Evolutionary conservation across 2,113 vertebrate genomes (phyloP), one percentile per base, ranked within the genome.

Genomic region (Addax nasomaculatus): DNA sequence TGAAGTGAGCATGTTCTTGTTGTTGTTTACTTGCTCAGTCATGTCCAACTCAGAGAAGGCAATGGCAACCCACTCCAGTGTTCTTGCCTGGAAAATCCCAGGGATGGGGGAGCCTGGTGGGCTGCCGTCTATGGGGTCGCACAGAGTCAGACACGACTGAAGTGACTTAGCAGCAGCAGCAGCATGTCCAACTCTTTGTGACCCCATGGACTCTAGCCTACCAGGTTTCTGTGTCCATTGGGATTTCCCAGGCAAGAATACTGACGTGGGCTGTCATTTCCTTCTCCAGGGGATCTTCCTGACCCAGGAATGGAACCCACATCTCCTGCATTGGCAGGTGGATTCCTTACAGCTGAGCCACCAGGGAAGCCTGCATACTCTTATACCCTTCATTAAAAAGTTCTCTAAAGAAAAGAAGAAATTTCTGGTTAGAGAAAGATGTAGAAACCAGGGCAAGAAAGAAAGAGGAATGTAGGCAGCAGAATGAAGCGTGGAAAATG

Each of bases 391-490:
- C 62, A 60, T 9, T 73, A 11, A 21, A 79, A 93, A 91, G 15
- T 79, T 60, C n/a, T 91, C 62, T 91, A 93, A 88, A 95, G 60
- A 93, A 17, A 87, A 76, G 10, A 78, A 49, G 17, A 94, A 94
- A 92, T 70, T 84, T 84, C 39, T 91, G 49, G 43, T 88, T 67
- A 90, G 43, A 76, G 64, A 49, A 89, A 85, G 33, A 33, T 80
- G 17, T 79, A 51, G 39, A 27, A 85, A 57, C 15, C 78, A 80
- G 27, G 45, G 17, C 53, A 95, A 81, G 51, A 86, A 85, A 60
- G 19, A 67, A 89, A 93, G 25, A 23, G 78, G 47, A 89, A 64
- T 47, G 5, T 85, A 89, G 45, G 17, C 58, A 85, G 25, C 10
- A n/a, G 51, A 73, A 84, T 21, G 45, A 53, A 85, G 21, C 53